Percentiles rank a stretch among this genome's conserved stretches.
Conservation (phyloP, 2,888 invertebrate genomes). For the Galerucella nymphaeae region DNA sequence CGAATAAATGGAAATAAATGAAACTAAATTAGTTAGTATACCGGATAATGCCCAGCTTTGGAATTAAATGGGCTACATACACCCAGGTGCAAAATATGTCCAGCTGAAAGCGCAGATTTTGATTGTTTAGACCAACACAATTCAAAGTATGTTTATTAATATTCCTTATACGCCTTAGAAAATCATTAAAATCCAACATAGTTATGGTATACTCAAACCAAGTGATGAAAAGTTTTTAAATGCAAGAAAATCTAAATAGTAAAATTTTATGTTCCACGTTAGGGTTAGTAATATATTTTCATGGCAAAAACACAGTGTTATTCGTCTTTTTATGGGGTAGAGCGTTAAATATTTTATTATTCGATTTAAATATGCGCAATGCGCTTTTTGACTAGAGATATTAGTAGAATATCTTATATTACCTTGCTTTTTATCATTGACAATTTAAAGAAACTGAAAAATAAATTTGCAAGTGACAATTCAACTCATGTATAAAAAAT, state of each 20-base stretch:
- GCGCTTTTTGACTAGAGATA: background rate
- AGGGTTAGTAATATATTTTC: background rate
- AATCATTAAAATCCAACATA: background rate
- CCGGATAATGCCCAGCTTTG: background rate
- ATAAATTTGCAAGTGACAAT: too few relatives aligned
- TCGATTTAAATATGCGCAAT: background rate
- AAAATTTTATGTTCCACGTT: background rate
- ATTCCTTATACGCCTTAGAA: background rate
- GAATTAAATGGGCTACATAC: too few relatives aligned
- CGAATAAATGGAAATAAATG: background rate
- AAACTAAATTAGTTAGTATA: background rate
- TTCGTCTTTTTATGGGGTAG: too few relatives aligned
- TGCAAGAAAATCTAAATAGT: background rate
- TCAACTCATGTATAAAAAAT: too few relatives aligned
- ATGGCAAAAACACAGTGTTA: background rate
- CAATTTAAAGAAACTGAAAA: background rate
- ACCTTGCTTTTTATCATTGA: background rate
- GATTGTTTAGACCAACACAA: too few relatives aligned
- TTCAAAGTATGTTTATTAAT: too few relatives aligned
- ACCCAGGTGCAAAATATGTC: too few relatives aligned
- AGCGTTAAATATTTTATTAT: background rate
- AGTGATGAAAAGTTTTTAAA: background rate
- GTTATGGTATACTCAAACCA: background rate
- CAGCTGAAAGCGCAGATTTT: too few relatives aligned
- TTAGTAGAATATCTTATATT: background rate